These are phyloP conservation scores for Alsophila aescularia DNA, from an alignment of 2,888 invertebrate genomes.

Conservation along the genomic window DNA sequence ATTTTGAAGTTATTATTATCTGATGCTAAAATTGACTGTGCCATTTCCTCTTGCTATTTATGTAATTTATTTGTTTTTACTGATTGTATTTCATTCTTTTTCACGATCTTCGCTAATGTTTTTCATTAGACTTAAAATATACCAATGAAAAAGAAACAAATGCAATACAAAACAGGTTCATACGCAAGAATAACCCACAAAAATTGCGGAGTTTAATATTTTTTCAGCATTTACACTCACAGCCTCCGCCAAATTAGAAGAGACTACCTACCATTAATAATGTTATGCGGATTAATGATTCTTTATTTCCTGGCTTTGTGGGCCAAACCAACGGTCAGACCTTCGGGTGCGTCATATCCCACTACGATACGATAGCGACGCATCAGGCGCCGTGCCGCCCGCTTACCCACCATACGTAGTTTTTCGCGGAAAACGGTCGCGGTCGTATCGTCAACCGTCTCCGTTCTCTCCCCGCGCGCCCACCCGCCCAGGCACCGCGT, in stretches of 20 bases:
- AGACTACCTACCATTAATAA: conserved; percentile 39
- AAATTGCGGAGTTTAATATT: conserved; percentile 10
- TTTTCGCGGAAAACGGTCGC: conserved; percentile 82
- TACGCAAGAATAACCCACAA: conserved; percentile 40
- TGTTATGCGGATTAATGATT: conserved; percentile 35
- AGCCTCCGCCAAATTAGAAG: conserved; percentile 48
- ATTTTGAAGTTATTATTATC: not conserved
- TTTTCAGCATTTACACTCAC: conserved; percentile 49
- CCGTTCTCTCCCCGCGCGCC: conserved; percentile 42
- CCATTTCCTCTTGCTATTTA: not conserved
- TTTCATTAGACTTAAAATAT: not conserved
- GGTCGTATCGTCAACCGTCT: conserved; percentile 66
- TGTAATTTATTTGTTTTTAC: not conserved
- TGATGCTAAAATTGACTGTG: not conserved
- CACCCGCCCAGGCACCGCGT: conserved; percentile 64
- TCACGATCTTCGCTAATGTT: not conserved
- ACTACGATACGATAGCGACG: conserved; percentile 57
- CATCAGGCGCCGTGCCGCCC: conserved; percentile 54
- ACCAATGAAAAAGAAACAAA: conserved; percentile 10
- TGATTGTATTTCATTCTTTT: not conserved
- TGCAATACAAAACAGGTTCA: conserved; percentile 22
- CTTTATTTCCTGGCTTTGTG: conserved; percentile 49
- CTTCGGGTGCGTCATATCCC: conserved; percentile 70
- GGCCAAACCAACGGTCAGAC: conserved; percentile 67
- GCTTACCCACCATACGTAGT: conserved; percentile 64